A percentile compares a stretch with the other conserved stretches of the same genome.
These are phyloP conservation scores for Tachycineta bicolor DNA, from an alignment of 2,113 vertebrate genomes.

Conservation along the genomic window DNA sequence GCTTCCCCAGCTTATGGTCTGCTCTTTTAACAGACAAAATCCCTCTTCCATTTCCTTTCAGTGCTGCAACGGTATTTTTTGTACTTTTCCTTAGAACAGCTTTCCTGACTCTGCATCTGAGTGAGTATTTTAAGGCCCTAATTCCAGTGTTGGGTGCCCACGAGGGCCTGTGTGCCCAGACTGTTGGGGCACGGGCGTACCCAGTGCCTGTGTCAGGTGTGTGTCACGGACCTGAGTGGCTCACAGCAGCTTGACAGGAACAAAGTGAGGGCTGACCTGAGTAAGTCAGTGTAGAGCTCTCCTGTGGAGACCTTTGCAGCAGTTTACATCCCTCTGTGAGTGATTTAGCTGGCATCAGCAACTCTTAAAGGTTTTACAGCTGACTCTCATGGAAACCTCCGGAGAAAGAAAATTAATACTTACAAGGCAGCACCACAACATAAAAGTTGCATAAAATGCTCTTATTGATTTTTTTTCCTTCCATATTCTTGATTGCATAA, in stretches of 20 bases:
- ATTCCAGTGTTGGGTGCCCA: not conserved
- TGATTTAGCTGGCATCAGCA: not conserved
- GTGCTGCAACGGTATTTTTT: not conserved
- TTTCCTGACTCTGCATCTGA: not conserved
- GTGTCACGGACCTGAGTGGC: not conserved
- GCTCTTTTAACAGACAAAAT: not conserved
- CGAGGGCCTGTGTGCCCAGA: not conserved
- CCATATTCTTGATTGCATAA: not conserved
- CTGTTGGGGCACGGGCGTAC: rapidly evolving
- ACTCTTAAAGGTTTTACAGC: not conserved
- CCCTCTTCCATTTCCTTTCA: not conserved
- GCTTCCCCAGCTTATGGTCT: not conserved
- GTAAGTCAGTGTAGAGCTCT: not conserved
- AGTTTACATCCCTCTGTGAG: not conserved
- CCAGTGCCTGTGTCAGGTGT: not conserved
- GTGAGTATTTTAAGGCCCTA: not conserved
- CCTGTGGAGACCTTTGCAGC: not conserved
- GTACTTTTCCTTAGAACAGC: not conserved
- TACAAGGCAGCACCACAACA: not conserved
- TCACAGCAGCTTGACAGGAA: not conserved
- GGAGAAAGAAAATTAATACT: not conserved
- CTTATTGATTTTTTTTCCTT: not conserved
- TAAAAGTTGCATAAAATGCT: not conserved
- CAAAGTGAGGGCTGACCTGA: not conserved
- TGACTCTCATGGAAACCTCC: not conserved